phyloP scores from a whole-genome alignment of 2,797 vertebrate species.

The Neosilurus hyrtlii region DNA sequence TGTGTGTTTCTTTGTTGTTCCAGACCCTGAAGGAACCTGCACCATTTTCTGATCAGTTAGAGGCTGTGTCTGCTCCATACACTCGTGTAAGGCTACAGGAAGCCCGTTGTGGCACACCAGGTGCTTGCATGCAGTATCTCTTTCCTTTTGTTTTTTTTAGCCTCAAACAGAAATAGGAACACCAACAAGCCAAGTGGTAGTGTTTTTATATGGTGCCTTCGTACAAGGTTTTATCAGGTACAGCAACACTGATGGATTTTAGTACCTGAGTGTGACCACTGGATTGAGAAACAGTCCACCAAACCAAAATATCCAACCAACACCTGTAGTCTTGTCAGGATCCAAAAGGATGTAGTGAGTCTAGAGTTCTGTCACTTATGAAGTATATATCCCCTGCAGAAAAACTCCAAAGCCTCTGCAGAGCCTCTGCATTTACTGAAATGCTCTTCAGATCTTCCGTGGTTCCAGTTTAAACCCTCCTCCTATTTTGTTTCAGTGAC shows the following conservation, averaged over 20 bases:
- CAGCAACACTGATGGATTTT: background rate
- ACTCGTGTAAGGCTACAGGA: constrained; percentile 79
- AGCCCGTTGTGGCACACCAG: constrained; percentile 76
- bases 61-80: constrained; percentile 74
- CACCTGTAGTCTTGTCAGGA: background rate
- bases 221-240: background rate
- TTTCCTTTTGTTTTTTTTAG: background rate
- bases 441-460: too few relatives aligned
- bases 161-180: background rate
- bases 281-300: background rate
- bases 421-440: too few relatives aligned
- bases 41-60: constrained; percentile 80
- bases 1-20: constrained; percentile 31
- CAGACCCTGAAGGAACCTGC: constrained; percentile 79
- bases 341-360: background rate
- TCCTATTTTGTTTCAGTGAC: too few relatives aligned
- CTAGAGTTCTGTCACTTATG: too few relatives aligned
- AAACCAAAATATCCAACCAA: background rate
- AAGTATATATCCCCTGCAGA: too few relatives aligned
- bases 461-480: too few relatives aligned
- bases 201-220: background rate
- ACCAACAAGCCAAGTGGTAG: background rate
- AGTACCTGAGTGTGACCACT: background rate
- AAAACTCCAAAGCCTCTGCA: too few relatives aligned
- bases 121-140: constrained; percentile 66